Evolutionary conservation across 1,140 invertebrate species (phyloP).

Genomic region (Euschistus heros): DNA sequence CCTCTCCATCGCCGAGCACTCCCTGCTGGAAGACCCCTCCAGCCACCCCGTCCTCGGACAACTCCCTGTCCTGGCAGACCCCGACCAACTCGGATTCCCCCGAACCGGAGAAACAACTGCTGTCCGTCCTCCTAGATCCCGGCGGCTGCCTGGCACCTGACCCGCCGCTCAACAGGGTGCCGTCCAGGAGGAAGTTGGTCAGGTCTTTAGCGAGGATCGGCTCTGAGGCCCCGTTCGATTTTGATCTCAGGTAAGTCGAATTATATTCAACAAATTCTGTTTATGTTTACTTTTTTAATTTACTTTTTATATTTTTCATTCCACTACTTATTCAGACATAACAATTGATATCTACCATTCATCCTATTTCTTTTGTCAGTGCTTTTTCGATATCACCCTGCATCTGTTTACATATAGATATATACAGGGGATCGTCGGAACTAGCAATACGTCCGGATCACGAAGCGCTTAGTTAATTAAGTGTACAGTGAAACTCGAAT

Average conservation of each 20-base stretch:
- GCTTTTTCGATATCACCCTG: too few relatives aligned
- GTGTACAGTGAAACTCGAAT: too few relatives aligned
- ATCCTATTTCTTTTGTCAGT: too few relatives aligned
- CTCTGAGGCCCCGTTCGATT: constrained; percentile 25
- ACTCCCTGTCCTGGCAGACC: constrained; percentile 25
- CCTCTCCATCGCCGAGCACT: constrained; percentile 20
- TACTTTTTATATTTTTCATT: too few relatives aligned
- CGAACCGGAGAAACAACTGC: constrained; percentile 19
- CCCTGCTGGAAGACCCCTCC: constrained; percentile 18
- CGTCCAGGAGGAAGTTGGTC: constrained; percentile 23
- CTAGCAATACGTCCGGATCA: too few relatives aligned
- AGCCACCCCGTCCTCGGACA: constrained; percentile 22
- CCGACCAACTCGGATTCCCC: constrained; percentile 18
- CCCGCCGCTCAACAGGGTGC: constrained; percentile 8
- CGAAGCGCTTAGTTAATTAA: too few relatives aligned
- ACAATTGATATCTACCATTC: too few relatives aligned
- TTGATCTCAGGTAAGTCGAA: not conserved
- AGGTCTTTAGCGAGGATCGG: constrained; percentile 24
- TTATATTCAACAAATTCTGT: too few relatives aligned
- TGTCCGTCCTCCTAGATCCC: constrained; percentile 20
- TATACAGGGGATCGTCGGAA: too few relatives aligned
- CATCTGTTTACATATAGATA: too few relatives aligned
- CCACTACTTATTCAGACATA: too few relatives aligned
- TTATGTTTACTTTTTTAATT: too few relatives aligned
- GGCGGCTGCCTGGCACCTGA: constrained; percentile 7